Conservation (phyloP, 2,888 invertebrate species). For the Charanyca ferruginea region DNA sequence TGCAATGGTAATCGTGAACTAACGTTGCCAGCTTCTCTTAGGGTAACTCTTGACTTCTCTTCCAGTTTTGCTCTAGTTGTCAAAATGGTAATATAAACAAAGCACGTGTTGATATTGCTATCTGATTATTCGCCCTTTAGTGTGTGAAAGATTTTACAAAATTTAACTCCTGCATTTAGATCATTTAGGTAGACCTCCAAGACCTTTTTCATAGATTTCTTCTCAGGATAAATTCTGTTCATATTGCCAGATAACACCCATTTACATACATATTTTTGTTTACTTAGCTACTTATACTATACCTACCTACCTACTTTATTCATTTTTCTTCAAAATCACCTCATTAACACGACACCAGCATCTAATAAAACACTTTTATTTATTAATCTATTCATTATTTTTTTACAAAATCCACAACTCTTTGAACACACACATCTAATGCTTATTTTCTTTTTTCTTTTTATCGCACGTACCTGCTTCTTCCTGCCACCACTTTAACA, state of each 20-base stretch:
- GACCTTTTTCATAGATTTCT: not conserved
- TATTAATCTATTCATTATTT: no score
- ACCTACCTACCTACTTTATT: not conserved
- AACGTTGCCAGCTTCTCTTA: not conserved
- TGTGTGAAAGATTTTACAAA: not conserved
- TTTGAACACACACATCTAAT: slow-evolving; percentile 27
- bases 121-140: not conserved
- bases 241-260: not conserved
- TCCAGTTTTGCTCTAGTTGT: slow-evolving; percentile 2
- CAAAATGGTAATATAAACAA: not conserved
- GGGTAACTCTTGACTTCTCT: not conserved
- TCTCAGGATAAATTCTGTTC: not conserved
- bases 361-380: no score
- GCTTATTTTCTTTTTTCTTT: slow-evolving; percentile 41
- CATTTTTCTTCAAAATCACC: not conserved
- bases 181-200: not conserved
- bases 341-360: not conserved
- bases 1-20: not conserved
- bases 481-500: slow-evolving; percentile 39
- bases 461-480: slow-evolving; percentile 46
- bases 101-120: not conserved
- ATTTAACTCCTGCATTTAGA: not conserved
- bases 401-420: no score
- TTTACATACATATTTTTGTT: not conserved
- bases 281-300: no score